Base-by-base conservation (phyloP, 1,140 invertebrate genomes). In the Drosophila carrolli region DNA sequence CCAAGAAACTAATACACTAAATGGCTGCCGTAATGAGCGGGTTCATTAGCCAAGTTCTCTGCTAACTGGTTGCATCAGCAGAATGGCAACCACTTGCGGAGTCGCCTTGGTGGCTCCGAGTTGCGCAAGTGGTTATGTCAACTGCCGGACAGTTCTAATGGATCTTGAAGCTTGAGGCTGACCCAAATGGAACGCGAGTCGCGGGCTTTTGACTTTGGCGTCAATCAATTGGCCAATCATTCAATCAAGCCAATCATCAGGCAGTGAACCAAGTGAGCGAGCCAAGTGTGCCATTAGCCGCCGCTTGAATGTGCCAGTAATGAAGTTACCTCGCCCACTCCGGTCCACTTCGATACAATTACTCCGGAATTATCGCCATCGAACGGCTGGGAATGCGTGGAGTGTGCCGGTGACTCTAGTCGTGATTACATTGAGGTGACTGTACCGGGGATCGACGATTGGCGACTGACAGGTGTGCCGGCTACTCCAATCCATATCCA, bases 121-220 rank as follows among this genome's bases (percentile, higher is more conserved):
- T 70, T 68, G 48, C 66, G 63, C 48, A 70, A 68, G 48, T 67
- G 58, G 61, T 67, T 70, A 67, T 70, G 66, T 67, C 66, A 70
- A 46, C 61, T 37, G 51, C 32, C 37, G 61, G 66, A 54, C 61
- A 55, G 66, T 70, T 70, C 66, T 70, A 70, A 70, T 67, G 27
- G 41, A 14, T 38, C 41, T 44, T 27, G 19, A 7, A 13, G 35
- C 16, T 32, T 32, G 29, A 8, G 29, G 61, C 43, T 68, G 66
- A 67, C 66, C 61, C 66, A 70, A 55, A 67, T 68, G 10, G 47
- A 55, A 40, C 37, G 32, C 16, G 11, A 38, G 13, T 8, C 32
- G 58, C 23, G n/a, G 46, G 35, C n/a, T 35, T 41, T 51, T 60
- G 38, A 55, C 51, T 27, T 47, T 27, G 37, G 23, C 40, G 43